Percentiles rank a stretch among this genome's conserved stretches.
Conservation (phyloP, 2,113 vertebrate species). For the Onychorhynchus coronatus region DNA sequence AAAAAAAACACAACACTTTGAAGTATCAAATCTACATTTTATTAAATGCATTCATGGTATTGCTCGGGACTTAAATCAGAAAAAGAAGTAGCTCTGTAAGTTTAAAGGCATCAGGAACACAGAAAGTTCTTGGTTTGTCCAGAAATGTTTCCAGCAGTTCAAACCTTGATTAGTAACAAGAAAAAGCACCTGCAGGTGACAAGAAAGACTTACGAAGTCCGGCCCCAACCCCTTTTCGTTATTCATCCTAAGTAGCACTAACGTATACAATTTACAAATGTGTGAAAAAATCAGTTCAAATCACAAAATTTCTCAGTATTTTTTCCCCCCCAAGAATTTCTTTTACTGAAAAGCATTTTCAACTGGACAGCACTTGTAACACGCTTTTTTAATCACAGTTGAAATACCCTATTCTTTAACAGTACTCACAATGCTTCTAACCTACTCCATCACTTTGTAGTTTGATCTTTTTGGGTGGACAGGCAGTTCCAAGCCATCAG, state of each 20-base stretch:
- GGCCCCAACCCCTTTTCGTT: neutral
- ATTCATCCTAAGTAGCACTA: neutral
- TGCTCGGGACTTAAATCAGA: neutral
- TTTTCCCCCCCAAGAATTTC: accelerated
- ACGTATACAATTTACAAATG: neutral
- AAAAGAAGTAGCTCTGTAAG: neutral
- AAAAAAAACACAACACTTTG: neutral
- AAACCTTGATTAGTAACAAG: neutral
- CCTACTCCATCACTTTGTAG: neutral
- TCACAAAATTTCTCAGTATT: neutral
- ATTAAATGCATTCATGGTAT: neutral
- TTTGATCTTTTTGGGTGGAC: neutral
- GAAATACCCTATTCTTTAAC: neutral
- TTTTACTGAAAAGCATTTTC: neutral
- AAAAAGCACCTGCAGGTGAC: neutral
- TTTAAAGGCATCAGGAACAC: neutral
- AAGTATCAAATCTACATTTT: neutral
- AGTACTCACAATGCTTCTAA: neutral
- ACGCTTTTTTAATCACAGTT: neutral
- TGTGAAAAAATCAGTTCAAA: neutral
- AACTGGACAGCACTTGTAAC: neutral
- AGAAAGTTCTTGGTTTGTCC: neutral
- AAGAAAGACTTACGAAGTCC: neutral
- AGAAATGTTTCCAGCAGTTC: neutral
- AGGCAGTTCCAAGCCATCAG: neutral